Evolutionary conservation across 2,888 invertebrate genomes (phyloP).

Genomic region (Epinotia brunnichana): DNA sequence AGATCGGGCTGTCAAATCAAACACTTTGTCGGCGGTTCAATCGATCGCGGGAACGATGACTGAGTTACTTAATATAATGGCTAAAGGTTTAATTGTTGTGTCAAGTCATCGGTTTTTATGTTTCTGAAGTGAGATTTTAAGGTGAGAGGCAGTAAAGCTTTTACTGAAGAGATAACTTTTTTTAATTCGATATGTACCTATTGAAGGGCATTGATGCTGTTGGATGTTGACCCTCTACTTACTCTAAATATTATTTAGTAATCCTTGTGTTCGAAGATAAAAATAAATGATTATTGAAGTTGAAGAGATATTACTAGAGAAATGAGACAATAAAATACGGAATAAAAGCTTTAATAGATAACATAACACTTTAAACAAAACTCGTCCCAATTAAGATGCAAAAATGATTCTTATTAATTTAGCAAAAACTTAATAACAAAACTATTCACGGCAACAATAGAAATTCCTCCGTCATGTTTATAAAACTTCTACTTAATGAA

Average conservation of each 20-base stretch:
- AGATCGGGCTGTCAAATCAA: conserved; percentile 79
- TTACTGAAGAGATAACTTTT: conserved; percentile 10
- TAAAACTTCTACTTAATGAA: conserved; percentile 29
- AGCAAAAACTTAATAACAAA: conserved; percentile 14
- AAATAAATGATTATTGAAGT: no score
- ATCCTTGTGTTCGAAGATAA: no score
- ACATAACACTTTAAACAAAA: not conserved
- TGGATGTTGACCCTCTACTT: not conserved
- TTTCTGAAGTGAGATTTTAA: conserved; percentile 33
- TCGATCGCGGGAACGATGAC: conserved; percentile 69
- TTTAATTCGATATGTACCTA: not conserved
- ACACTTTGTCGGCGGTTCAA: conserved; percentile 79
- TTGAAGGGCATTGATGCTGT: not conserved
- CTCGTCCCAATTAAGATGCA: not conserved
- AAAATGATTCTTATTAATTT: not conserved
- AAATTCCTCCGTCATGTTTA: conserved; percentile 34
- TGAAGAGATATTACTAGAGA: no score
- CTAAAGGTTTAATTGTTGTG: conserved; percentile 45
- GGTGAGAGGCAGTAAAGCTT: conserved; percentile 22
- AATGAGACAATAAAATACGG: no score
- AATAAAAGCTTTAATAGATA: no score
- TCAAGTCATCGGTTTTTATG: conserved; percentile 53
- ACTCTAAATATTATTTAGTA: no score
- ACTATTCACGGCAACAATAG: conserved; percentile 31
- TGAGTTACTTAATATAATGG: conserved; percentile 47